Evolutionary conservation across 2,888 invertebrate species (phyloP).

Genomic region (Stenoptilia bipunctidactyla): DNA sequence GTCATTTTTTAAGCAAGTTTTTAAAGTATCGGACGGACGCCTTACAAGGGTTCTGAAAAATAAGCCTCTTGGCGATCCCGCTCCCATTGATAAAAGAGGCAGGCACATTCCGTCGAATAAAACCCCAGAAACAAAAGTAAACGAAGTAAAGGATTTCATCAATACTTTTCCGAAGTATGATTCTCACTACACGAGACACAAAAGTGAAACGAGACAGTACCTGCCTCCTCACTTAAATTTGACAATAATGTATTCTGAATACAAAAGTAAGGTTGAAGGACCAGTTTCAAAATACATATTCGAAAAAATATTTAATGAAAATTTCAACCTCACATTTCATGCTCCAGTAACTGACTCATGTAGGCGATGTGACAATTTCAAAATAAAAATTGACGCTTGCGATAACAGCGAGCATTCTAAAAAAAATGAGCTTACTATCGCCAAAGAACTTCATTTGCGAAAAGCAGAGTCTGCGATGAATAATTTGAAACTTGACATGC

Average conservation of each 20-base stretch:
- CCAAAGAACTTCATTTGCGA: constrained; percentile 7
- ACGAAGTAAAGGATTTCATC: constrained; percentile 13
- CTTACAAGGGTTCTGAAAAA: constrained; percentile 13
- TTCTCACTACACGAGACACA: constrained; percentile 6
- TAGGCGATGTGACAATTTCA: constrained; percentile 1
- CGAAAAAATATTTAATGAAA: constrained; percentile 7
- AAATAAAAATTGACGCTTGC: constrained; percentile 5
- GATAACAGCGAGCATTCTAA: constrained; percentile 2
- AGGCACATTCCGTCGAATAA: constrained; percentile 9
- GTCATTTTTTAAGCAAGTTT: constrained; percentile 12
- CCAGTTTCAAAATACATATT: constrained; percentile 9
- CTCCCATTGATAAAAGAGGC: constrained; percentile 9
- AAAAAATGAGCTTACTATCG: constrained; percentile 7
- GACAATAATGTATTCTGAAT: constrained; percentile 8
- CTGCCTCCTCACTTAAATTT: constrained; percentile 8
- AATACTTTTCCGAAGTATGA: neutral
- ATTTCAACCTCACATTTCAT: constrained; percentile 4
- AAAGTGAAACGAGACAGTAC: constrained; percentile 8
- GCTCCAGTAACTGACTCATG: constrained; percentile 2
- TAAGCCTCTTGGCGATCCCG: constrained; percentile 6
- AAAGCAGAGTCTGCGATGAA: constrained; percentile 12
- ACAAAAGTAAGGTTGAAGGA: constrained; percentile 6
- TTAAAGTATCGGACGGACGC: constrained; percentile 14
- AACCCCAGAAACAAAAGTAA: constrained; percentile 12
- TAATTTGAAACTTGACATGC: constrained; percentile 10